Base-by-base conservation (phyloP, 2,797 vertebrate species). In the Hypotaenidia philippensis region DNA sequence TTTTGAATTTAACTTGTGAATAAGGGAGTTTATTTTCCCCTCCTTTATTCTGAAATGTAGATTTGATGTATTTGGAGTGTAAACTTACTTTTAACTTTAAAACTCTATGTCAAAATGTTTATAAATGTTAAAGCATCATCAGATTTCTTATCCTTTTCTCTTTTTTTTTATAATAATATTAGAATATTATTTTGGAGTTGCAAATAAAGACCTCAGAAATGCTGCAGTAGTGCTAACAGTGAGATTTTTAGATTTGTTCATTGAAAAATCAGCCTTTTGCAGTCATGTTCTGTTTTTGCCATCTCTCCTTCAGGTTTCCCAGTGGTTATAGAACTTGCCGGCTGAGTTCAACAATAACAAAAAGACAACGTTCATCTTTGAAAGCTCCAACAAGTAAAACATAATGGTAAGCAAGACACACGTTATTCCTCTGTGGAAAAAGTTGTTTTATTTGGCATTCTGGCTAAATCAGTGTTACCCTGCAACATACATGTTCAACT, bases 1-100 rank as follows among this genome's bases (percentile, higher is more conserved):
- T 65, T 96, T 77, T 63, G 34, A 95, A 83, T 20, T 40, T 77
- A 53, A 32, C 9, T 44, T 90, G 56, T 20, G 36, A 75, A 71
- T 16, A 76, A 77, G 9, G 3, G 9, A 53, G 11, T 84, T 94
- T 80, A 9, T 52, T 94, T 78, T 50, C 20, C 12, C 3, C 4
- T 72, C 66, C 52, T 36, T 41, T 69, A 60, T 41, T 77, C 49
- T 83, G 34, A 81, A 91, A 92, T 70, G 10, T 29, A 7, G 64
- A 74, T 71, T 87, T 89, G 38, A 95, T 63, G 92, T 79, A 81
- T 71, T 83, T 94, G 75, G 34, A 66, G 27, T 31, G 90, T 49
- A 85, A 94, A 90, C 41, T 89, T 80, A 66, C 61, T 90, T 84
- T 57, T 61, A 56, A 47, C 38, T 84, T 66, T 66, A 40, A 94